phyloP scores from a whole-genome alignment of 2,888 invertebrate genomes.

The Clistopyga incitator region DNA sequence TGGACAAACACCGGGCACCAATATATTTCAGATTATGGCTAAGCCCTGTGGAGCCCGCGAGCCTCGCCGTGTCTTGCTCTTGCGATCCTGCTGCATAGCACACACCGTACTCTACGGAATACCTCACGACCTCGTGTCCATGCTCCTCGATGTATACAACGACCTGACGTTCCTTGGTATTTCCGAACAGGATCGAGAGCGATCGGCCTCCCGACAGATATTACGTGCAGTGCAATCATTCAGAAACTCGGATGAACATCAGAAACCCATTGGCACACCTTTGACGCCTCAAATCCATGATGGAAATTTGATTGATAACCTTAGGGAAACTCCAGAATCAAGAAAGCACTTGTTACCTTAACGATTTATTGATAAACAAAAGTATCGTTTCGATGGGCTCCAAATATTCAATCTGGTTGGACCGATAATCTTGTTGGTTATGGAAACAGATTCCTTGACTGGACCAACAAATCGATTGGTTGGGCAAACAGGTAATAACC shows the following conservation, averaged over 20 bases:
- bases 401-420: too few relatives aligned
- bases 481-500: too few relatives aligned
- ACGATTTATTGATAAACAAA: not conserved
- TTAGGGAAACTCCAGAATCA: constrained; percentile 46
- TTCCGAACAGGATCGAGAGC: constrained; percentile 20
- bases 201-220: constrained; percentile 24
- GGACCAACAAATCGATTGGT: too few relatives aligned
- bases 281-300: constrained; percentile 69
- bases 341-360: not conserved
- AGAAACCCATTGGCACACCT: constrained; percentile 75
- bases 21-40: constrained; percentile 84
- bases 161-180: constrained; percentile 13
- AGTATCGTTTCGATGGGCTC: too few relatives aligned
- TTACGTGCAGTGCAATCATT: constrained; percentile 56
- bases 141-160: constrained; percentile 14
- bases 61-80: constrained; percentile 31
- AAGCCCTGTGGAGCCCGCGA: constrained; percentile 67
- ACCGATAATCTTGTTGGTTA: too few relatives aligned
- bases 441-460: too few relatives aligned
- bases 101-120: constrained; percentile 10
- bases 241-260: constrained; percentile 68
- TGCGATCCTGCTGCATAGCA: constrained; percentile 1
- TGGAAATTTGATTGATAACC: constrained; percentile 76
- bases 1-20: constrained; percentile 84
- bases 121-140: constrained; percentile 28